Evolutionary conservation across 53 echinoderm and acorn worm species (phyloP).

Genomic region (Paracentrotus lividus): DNA sequence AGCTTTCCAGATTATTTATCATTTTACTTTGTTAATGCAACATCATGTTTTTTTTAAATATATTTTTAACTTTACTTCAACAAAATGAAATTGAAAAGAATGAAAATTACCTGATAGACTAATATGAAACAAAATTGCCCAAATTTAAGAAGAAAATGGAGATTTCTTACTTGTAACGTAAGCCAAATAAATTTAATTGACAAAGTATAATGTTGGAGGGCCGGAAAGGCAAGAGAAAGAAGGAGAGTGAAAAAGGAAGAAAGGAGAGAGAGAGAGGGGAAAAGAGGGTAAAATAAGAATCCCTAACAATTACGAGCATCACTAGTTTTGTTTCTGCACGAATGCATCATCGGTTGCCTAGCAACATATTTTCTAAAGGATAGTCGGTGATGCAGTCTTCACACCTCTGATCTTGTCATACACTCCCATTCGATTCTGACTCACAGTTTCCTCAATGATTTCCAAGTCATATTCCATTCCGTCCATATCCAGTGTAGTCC

Average conservation of each 20-base stretch:
- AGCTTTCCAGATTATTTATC: too few species aligned
- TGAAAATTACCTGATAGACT: too few species aligned
- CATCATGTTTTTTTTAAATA: too few species aligned
- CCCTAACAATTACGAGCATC: conserved; percentile 46
- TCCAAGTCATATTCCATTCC: conserved; percentile 9
- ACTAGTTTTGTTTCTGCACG: conserved; percentile 27
- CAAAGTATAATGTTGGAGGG: too few species aligned
- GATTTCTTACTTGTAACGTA: too few species aligned
- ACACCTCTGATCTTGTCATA: conserved; percentile 26
- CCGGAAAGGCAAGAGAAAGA: too few species aligned
- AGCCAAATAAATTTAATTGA: too few species aligned
- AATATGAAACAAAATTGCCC: too few species aligned
- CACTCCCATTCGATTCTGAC: conserved; percentile 22
- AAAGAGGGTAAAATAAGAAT: neutral
- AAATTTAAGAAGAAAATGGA: too few species aligned
- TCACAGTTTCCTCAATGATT: conserved; percentile 29
- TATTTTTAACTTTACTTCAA: too few species aligned
- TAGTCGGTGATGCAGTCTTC: neutral
- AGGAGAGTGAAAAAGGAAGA: neutral
- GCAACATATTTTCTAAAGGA: conserved; percentile 45
- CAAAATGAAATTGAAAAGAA: too few species aligned
- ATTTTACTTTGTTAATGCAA: too few species aligned
- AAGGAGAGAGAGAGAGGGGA: neutral
- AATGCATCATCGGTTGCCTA: conserved; percentile 51
- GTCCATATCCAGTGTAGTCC: conserved; percentile 5